Percentiles rank a stretch among this genome's conserved stretches.
Conservation (phyloP, 2,888 invertebrate species). For the Iselma pallidipennis region DNA sequence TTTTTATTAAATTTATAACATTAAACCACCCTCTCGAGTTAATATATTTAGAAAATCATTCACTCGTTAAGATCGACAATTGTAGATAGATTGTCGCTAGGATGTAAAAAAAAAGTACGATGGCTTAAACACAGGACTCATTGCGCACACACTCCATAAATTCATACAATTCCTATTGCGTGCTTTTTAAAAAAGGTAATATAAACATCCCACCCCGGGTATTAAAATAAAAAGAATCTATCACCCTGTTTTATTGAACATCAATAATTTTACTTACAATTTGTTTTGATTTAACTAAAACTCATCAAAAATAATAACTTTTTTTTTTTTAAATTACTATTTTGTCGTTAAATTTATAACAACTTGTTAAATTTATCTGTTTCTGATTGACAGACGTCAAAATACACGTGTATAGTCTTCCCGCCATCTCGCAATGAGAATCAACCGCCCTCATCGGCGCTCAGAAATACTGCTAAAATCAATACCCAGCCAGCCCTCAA, state of each 20-base stretch:
- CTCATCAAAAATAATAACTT: not conserved
- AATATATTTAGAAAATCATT: constrained; percentile 26
- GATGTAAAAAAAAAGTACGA: constrained; percentile 41
- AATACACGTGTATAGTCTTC: constrained; percentile 48
- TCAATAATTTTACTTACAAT: not conserved
- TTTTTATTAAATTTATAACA: constrained; percentile 13
- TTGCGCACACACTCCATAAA: constrained; percentile 52
- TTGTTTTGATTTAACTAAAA: no score
- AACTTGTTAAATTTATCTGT: constrained; percentile 28
- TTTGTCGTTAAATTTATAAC: not conserved
- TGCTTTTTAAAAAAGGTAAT: constrained; percentile 50
- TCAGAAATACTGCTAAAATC: constrained; percentile 39
- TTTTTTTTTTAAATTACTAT: not conserved
- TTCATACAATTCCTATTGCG: constrained; percentile 50
- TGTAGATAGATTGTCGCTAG: constrained; percentile 37
- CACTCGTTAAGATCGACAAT: constrained; percentile 37
- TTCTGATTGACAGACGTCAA: constrained; percentile 50
- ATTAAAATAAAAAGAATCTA: constrained; percentile 11
- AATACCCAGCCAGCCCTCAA: constrained; percentile 36
- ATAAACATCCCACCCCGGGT: constrained; percentile 35
- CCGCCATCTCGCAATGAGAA: constrained; percentile 45
- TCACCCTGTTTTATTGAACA: not conserved
- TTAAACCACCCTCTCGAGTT: constrained; percentile 13
- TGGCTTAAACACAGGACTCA: constrained; percentile 46
- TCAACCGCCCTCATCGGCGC: constrained; percentile 28